phyloP scores from a whole-genome alignment of 2,888 invertebrate species.

The Tetanocera ferruginea region DNA sequence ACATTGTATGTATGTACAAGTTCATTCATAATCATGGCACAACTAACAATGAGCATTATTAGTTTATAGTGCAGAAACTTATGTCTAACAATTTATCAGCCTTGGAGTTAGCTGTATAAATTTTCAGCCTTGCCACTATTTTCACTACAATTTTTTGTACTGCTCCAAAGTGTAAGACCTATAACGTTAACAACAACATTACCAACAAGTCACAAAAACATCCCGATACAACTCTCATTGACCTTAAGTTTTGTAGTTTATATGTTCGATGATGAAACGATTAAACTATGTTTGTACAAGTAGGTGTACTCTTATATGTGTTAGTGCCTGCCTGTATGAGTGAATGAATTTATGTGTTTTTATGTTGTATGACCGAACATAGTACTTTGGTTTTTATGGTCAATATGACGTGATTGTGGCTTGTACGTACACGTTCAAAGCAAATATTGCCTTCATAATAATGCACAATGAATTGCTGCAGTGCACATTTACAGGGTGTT shows the following conservation, averaged over 20 bases:
- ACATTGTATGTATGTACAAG: too few species aligned
- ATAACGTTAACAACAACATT: neutral
- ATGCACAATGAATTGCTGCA: neutral
- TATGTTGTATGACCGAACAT: neutral
- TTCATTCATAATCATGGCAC: too few species aligned
- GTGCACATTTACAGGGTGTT: neutral
- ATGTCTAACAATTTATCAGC: neutral
- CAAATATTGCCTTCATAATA: constrained; percentile 23
- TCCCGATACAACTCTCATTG: neutral
- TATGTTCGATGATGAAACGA: constrained; percentile 14
- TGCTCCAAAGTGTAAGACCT: too few species aligned
- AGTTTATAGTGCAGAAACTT: too few species aligned
- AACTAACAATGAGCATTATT: too few species aligned
- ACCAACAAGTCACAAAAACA: neutral
- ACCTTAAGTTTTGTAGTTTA: neutral
- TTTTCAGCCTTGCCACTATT: too few species aligned
- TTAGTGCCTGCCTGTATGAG: neutral
- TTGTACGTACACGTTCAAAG: constrained; percentile 8
- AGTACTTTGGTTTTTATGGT: constrained; percentile 29
- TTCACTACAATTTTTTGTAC: too few species aligned
- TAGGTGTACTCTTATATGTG: neutral
- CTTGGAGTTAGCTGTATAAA: neutral
- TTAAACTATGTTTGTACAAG: neutral
- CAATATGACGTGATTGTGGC: constrained; percentile 35
- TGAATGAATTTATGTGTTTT: neutral